Percentiles rank a stretch among this genome's conserved stretches.
Evolutionary conservation across 2,113 vertebrate species (phyloP).

Genomic region (Synchiropus splendidus): DNA sequence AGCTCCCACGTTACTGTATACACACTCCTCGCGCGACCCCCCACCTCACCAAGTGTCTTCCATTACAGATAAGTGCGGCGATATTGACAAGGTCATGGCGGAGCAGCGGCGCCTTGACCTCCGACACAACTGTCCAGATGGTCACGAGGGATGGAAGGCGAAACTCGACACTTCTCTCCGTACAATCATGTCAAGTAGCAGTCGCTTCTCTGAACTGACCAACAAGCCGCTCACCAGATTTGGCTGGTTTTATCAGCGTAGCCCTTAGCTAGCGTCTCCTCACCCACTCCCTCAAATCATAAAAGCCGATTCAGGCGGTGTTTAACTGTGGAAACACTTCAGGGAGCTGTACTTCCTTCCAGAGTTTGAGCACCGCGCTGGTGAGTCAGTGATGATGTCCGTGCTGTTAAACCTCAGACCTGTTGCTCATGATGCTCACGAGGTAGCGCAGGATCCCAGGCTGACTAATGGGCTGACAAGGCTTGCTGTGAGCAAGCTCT

Average conservation of each 20-base stretch:
- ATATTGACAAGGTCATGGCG: conserved; percentile 40
- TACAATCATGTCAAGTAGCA: not conserved
- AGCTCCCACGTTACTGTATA: conserved; percentile 1
- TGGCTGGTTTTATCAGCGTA: too few species aligned
- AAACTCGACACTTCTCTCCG: not conserved
- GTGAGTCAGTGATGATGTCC: conserved; percentile 8
- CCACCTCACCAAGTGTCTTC: conserved; percentile 40
- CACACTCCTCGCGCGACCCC: not conserved
- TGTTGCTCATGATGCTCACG: conserved; percentile 35
- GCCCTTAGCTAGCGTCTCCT: too few species aligned
- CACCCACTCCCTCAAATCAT: too few species aligned
- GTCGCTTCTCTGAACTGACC: too few species aligned
- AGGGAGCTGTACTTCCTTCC: conserved; percentile 24
- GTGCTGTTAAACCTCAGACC: conserved; percentile 30
- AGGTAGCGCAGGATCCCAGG: conserved; percentile 36
- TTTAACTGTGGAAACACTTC: not conserved
- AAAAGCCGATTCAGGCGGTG: too few species aligned
- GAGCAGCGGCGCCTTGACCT: conserved; percentile 34
- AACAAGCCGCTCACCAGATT: too few species aligned
- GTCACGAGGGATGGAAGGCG: conserved; percentile 4
- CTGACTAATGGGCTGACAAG: conserved; percentile 36
- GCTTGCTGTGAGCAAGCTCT: too few species aligned
- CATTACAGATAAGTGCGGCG: conserved; percentile 54
- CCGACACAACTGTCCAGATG: conserved; percentile 38
- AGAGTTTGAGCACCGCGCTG: conserved; percentile 19